Conservation (phyloP, 2,797 vertebrate species). For the Carcharodon carcharias region DNA sequence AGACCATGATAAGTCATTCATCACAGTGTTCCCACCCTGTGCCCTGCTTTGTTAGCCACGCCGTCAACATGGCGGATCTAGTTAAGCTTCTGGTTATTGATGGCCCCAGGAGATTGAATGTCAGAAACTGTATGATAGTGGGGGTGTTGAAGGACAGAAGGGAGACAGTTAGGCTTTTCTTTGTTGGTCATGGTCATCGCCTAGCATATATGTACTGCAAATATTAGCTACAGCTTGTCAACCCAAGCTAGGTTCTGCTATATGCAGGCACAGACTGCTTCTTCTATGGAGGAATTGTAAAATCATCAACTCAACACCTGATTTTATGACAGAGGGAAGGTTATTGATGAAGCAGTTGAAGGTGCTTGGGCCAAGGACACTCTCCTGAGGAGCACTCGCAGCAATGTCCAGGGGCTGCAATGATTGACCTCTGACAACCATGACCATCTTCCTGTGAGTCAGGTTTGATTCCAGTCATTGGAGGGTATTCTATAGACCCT, state of each 20-base stretch:
- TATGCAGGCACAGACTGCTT: not conserved
- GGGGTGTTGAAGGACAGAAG: not conserved
- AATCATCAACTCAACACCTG: not conserved
- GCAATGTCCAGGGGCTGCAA: not conserved
- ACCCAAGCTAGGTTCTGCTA: not conserved
- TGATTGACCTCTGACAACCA: not conserved
- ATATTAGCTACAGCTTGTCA: too few relatives aligned
- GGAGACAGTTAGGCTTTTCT: not conserved
- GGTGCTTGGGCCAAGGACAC: not conserved
- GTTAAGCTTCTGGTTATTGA: too few relatives aligned
- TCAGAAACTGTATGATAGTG: not conserved
- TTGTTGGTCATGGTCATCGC: not conserved
- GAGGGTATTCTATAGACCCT: not conserved
- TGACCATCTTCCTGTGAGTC: not conserved
- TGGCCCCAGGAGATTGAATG: not conserved
- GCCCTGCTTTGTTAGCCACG: too few relatives aligned
- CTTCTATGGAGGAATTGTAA: not conserved
- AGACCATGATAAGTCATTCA: not conserved
- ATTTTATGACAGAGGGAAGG: not conserved
- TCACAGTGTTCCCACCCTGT: too few relatives aligned
- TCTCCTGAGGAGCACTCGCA: not conserved
- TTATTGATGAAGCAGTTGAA: not conserved
- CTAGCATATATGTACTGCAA: not conserved
- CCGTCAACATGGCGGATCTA: too few relatives aligned
- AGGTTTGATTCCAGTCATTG: not conserved